A percentile compares a stretch with the other conserved stretches of the same genome.
Evolutionary conservation across 2,797 vertebrate genomes (phyloP).

Genomic region (Champsocephalus esox): DNA sequence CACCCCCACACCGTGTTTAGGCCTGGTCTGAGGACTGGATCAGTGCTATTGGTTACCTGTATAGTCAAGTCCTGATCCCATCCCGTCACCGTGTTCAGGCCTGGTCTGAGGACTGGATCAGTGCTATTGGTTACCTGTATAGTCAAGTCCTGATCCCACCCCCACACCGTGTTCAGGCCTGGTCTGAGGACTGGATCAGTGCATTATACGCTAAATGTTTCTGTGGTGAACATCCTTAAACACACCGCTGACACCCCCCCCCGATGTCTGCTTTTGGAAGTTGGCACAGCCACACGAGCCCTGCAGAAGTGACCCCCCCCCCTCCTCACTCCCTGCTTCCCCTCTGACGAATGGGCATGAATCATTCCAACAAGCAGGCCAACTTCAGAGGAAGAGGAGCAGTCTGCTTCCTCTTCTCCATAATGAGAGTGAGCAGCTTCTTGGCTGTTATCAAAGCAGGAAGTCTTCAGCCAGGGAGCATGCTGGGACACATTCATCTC

Average conservation of each 20-base stretch:
- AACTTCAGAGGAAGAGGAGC: conserved; percentile 59
- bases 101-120: no score
- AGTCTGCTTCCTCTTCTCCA: conserved; percentile 51
- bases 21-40: no score
- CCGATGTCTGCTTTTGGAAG: conserved; percentile 34
- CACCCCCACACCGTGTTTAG: no score
- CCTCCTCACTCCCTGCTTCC: conserved; percentile 44
- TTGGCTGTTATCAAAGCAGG: conserved; percentile 55
- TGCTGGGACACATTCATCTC: conserved; percentile 6
- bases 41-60: no score
- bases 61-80: no score
- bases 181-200: no score
- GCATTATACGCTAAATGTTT: no score
- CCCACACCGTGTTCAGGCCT: no score
- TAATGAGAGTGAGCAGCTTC: conserved; percentile 45
- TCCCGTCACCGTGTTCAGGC: no score
- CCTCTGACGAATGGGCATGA: conserved; percentile 58
- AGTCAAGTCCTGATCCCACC: no score
- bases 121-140: no score
- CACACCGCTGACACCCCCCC: conserved; percentile 17
- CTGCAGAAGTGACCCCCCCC: conserved; percentile 30
- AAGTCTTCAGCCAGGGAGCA: conserved; percentile 16
- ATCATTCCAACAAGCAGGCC: conserved; percentile 57
- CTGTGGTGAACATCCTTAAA: no score
- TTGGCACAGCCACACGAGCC: conserved; percentile 50